Base-by-base conservation (phyloP, 2,888 invertebrate genomes). In the Drosophila percnosoma region DNA sequence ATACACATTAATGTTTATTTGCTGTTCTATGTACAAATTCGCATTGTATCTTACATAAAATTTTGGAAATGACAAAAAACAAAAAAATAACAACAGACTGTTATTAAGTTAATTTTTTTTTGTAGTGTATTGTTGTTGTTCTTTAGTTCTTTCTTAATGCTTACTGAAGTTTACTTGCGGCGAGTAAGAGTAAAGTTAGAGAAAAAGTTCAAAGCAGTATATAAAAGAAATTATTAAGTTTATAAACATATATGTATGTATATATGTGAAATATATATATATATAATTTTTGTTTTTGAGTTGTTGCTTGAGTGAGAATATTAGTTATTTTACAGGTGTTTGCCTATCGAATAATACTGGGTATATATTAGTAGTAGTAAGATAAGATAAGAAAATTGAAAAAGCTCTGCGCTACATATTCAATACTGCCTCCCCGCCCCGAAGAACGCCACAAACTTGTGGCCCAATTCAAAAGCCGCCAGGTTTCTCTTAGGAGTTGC, bases 121-220 rank as follows among this genome's bases (percentile, higher is more conserved):
- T 34, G 38, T 45, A 34, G 34, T 58, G 45, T 58, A 24, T 62
- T 73, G 40, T 53, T 63, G 54, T 63, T 54, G 51, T 61, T 45
- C 15, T 45, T 60, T 24, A 40, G 38, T 40, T 55, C 54, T 74
- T 66, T 68, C 64, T 64, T 63, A 78, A 67, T 67, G 67, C 48
- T 67, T 67, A 54, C 66, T 38, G 53, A 67, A 68, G 42, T 73
- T 60, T 58, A 72, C 61, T 78, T 79, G 63, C 68, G 65, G 63
- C 71, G 64, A 76, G 73, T 80, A 76, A 76, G 62, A 75, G 64
- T 68, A 79, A 75, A 78, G 71, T 81, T 78, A 74, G 73, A 77
- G 67, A 70, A 80, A 81, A 78, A 75, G 55, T 72, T 78, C 33
- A 73, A 73, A 82, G 81, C 76, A 63, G 64, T 78, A 81, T 73